Evolutionary conservation across 2,113 vertebrate genomes (phyloP), one percentile per base, ranked within the genome.

Genomic region (Aramus guarauna): DNA sequence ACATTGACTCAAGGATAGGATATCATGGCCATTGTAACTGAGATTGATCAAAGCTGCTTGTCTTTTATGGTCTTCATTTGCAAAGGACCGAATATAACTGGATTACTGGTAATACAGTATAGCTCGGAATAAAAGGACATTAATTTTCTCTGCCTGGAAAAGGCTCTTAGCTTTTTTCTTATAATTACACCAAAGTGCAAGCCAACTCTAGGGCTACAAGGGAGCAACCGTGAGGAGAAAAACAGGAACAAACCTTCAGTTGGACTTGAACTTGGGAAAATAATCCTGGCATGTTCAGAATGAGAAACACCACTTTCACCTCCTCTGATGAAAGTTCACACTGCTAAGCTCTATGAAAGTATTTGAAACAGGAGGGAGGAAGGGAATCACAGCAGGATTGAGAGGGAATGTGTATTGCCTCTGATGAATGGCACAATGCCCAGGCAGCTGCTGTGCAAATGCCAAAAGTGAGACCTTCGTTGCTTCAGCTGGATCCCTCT

Each of bases 371-470:
- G 73, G 79, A 84, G 76, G 94, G 88, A 95, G 83, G 88, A 92
- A 94, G 83, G 96, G 90, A 94, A 91, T 93, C 88, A 95, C 68
- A 83, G 85, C 75, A 92, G 82, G 76, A 92, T 29, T 55, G 92
- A 71, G 85, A 88, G 56, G 76, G 94, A 96, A 90, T 91, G 79
- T 43, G 52, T 6, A 77, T 41, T 78, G 94, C 94, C 86, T 95
- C 94, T 80, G 83, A 93, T 75, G 91, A 94, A 94, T 95, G 94
- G 95, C 96, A 92, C 76, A 64, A 36, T 89, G 96, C 96, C 96
- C 83, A 95, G 83, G 79, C 96, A 97, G 96, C 96, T 97, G 96
- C 88, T 95, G 79, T 48, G 11, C 4, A 7, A 96, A 94, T 94
- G 90, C 95, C 94, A 93, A 43, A 95, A 96, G 90, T 68, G 52